These are phyloP conservation scores for Daboia siamensis DNA, from an alignment of 2,113 vertebrate species.

Conservation along the genomic window DNA sequence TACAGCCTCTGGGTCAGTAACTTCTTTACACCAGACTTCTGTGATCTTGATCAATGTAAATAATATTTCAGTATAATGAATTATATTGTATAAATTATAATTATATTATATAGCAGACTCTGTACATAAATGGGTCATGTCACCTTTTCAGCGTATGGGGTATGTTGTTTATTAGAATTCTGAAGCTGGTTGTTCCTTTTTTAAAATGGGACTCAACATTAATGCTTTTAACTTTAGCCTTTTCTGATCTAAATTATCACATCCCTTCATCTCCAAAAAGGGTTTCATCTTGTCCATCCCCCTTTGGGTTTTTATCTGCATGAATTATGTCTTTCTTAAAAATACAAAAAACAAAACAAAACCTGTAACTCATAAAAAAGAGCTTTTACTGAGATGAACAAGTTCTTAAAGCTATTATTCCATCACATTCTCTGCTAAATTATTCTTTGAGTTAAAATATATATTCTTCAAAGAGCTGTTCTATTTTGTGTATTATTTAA, in stretches of 20 bases:
- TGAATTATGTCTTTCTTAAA: not conserved
- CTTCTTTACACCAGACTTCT: not conserved
- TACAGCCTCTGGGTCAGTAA: not conserved
- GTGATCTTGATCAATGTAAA: not conserved
- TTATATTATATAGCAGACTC: not conserved
- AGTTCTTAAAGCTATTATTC: not conserved
- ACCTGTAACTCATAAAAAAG: not conserved
- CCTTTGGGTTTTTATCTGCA: not conserved
- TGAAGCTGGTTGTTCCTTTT: not conserved
- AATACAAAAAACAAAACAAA: not conserved
- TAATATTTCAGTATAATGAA: not conserved
- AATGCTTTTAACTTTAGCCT: not conserved
- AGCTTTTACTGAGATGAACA: not conserved
- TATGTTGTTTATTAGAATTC: not conserved
- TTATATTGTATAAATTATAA: not conserved
- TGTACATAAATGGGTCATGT: not conserved
- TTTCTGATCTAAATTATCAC: not conserved
- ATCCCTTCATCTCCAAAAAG: not conserved
- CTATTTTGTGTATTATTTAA: not conserved
- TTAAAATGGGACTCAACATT: not conserved
- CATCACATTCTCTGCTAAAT: conserved; percentile 14
- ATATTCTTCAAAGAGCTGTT: conserved; percentile 10
- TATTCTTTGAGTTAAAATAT: not conserved
- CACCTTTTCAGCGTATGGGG: not conserved
- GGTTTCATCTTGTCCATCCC: not conserved